phyloP scores from a whole-genome alignment of 23 tunicate genomes.

The Botrylloides violaceus region DNA sequence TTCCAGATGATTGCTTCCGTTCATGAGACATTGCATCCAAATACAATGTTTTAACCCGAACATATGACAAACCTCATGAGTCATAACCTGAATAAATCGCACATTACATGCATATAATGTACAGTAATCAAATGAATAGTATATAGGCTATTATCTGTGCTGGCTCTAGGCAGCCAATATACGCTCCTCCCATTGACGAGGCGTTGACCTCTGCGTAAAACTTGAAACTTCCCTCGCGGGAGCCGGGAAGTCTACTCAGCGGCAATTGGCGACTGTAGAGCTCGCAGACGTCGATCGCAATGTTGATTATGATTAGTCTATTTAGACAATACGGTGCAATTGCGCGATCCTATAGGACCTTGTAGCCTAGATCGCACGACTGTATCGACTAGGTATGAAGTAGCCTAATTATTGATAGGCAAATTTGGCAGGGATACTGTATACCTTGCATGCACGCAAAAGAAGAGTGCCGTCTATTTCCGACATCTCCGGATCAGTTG shows the following conservation, averaged over 20 bases:
- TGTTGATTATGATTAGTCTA: too few relatives aligned
- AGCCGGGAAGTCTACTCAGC: too few relatives aligned
- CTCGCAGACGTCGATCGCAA: too few relatives aligned
- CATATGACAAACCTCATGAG: constrained; percentile 88
- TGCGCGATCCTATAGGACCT: too few relatives aligned
- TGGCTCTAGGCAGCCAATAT: neutral
- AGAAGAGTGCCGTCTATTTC: constrained; percentile 30
- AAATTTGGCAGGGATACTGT: neutral
- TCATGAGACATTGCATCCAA: constrained; percentile 67
- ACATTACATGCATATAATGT: too few relatives aligned
- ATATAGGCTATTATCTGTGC: too few relatives aligned
- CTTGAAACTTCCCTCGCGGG: too few relatives aligned
- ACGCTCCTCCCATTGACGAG: neutral
- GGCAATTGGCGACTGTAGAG: too few relatives aligned
- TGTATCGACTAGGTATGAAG: neutral
- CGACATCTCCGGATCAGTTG: constrained; percentile 5
- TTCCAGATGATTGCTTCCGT: constrained; percentile 74
- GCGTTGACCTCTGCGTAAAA: neutral
- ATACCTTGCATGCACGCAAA: constrained; percentile 72
- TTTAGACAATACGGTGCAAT: too few relatives aligned
- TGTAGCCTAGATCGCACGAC: too few relatives aligned
- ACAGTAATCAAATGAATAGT: too few relatives aligned
- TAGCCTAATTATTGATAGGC: neutral
- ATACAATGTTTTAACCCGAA: constrained; percentile 79
- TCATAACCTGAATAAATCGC: constrained; percentile 47